Conservation (phyloP, 2,797 vertebrate genomes). For the Notolepis coatsorum region DNA sequence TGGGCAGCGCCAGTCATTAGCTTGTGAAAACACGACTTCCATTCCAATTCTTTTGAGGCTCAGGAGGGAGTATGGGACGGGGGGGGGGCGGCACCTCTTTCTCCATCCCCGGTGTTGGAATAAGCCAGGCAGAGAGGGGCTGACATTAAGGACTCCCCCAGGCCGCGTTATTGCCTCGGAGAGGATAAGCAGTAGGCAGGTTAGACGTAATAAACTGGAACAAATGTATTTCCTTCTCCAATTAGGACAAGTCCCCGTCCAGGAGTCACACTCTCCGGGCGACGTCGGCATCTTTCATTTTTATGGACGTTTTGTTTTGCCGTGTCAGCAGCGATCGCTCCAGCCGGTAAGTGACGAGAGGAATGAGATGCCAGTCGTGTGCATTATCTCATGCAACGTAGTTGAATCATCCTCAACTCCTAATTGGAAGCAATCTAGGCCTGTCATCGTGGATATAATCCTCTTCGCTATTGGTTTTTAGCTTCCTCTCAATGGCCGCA, state of each 20-base stretch:
- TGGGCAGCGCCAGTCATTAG: constrained; percentile 57
- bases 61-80: constrained; percentile 38
- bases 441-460: constrained; percentile 68
- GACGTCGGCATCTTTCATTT: constrained; percentile 47
- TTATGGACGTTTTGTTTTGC: constrained; percentile 61
- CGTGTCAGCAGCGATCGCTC: constrained; percentile 42
- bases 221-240: constrained; percentile 63
- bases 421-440: constrained; percentile 67
- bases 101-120: constrained; percentile 64
- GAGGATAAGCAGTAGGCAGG: constrained; percentile 60
- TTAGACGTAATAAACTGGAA: constrained; percentile 72
- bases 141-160: constrained; percentile 68
- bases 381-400: constrained; percentile 59
- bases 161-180: constrained; percentile 61
- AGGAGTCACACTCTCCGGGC: constrained; percentile 20
- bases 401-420: constrained; percentile 55
- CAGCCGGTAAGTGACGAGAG: constrained; percentile 28
- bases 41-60: constrained; percentile 43
- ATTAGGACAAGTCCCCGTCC: constrained; percentile 55
- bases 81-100: constrained; percentile 37
- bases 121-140: constrained; percentile 58
- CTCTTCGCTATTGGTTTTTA: constrained; percentile 46
- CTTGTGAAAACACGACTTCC: constrained; percentile 66
- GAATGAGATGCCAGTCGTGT: constrained; percentile 34
- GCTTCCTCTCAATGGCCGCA: constrained; percentile 41